Evolutionary conservation across 2,113 vertebrate genomes (phyloP).

Genomic region (Peromyscus leucopus): DNA sequence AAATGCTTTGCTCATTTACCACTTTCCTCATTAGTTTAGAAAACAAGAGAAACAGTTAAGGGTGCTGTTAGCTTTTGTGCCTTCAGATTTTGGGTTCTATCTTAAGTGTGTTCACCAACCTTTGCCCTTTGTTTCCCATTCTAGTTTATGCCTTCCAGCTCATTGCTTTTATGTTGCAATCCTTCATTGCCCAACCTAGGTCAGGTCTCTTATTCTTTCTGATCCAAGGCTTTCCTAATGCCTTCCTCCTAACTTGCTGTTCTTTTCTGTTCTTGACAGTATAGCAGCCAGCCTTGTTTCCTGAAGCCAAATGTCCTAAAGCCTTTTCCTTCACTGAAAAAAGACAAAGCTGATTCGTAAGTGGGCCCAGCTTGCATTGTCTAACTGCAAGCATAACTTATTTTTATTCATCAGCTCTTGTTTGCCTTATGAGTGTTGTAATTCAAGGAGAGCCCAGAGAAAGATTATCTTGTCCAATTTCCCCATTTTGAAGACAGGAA

Average conservation of each 20-base stretch:
- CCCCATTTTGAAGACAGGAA: slow-evolving; percentile 59
- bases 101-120: slow-evolving; percentile 40
- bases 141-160: slow-evolving; percentile 65
- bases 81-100: slow-evolving; percentile 13
- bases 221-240: slow-evolving; percentile 23
- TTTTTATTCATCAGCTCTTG: slow-evolving; percentile 61
- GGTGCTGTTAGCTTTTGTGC: slow-evolving; percentile 12
- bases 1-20: neutral
- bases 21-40: slow-evolving; percentile 45
- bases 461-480: slow-evolving; percentile 58
- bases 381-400: slow-evolving; percentile 59
- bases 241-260: slow-evolving; percentile 31
- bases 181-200: slow-evolving; percentile 66
- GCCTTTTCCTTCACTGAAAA: slow-evolving; percentile 67
- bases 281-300: slow-evolving; percentile 47
- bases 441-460: slow-evolving; percentile 51
- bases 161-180: slow-evolving; percentile 53
- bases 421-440: slow-evolving; percentile 64
- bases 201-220: slow-evolving; percentile 57
- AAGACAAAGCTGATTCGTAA: slow-evolving; percentile 57
- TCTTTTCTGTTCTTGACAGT: slow-evolving; percentile 37
- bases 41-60: slow-evolving; percentile 37
- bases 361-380: slow-evolving; percentile 45
- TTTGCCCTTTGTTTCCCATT: slow-evolving; percentile 73
- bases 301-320: slow-evolving; percentile 60